These are phyloP conservation scores for Macrostomum cliftonense DNA, from an alignment of 2,888 invertebrate genomes.

Conservation along the genomic window DNA sequence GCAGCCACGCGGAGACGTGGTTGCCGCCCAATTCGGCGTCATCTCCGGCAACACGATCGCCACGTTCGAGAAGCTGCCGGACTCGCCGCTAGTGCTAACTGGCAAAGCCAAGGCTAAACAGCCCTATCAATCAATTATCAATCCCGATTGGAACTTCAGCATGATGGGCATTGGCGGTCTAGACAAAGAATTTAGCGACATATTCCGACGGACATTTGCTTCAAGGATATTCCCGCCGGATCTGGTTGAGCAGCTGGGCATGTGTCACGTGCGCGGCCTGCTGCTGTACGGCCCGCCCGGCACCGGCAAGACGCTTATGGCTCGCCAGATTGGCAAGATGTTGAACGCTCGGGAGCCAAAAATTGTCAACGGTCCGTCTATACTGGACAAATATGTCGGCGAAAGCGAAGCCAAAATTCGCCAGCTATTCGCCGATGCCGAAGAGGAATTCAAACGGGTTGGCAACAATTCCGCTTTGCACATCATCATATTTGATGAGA, in stretches of 20 bases:
- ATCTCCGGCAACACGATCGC: conserved; percentile 67
- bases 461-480: conserved; percentile 91
- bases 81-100: conserved; percentile 65
- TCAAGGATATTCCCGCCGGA: conserved; percentile 94
- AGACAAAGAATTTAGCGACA: conserved; percentile 88
- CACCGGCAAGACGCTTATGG: conserved; percentile 97
- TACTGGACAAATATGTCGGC: conserved; percentile 95
- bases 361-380: conserved; percentile 96
- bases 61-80: conserved; percentile 81
- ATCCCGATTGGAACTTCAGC: conserved; percentile 97
- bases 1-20: too few species aligned
- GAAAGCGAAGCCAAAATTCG: conserved; percentile 95
- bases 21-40: conserved; percentile 44
- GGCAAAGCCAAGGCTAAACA: conserved; percentile 48
- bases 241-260: conserved; percentile 73
- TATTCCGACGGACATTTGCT: conserved; percentile 91
- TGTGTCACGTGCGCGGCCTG: conserved; percentile 76
- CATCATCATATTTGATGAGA: conserved; percentile 98
- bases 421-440: conserved; percentile 86
- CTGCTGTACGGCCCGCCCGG: conserved; percentile 89
- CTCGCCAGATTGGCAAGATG: conserved; percentile 60
- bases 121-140: conserved; percentile 45
- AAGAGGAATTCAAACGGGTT: conserved; percentile 86
- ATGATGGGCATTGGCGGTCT: conserved; percentile 98
- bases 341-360: conserved; percentile 93